Base-by-base conservation (phyloP, 2,888 invertebrate genomes). In the Aphodius granarius region DNA sequence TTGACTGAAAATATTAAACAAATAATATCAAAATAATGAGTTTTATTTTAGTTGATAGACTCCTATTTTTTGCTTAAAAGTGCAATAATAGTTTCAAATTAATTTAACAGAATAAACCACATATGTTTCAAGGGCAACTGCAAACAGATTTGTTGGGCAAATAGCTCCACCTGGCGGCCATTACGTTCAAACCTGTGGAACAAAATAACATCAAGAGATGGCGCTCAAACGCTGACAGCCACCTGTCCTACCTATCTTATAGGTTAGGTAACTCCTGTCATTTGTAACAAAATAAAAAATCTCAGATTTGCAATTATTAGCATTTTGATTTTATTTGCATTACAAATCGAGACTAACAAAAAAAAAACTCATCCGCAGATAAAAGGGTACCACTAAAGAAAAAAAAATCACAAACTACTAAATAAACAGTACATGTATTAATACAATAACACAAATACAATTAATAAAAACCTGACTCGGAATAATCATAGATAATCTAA, bases 1-100 rank as follows among this genome's bases (percentile, higher is more conserved):
- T 68, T 20, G 68, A 68, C 68, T 21, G 22, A 68, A 68, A 68
- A 20, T 68, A 68, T n/a, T 21, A 68, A 68, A 68, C 16, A 65
- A 65, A 65, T 65, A 16, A 65, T 65, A 18, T 18, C 2, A 18
- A 18, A 65, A 65, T 15, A 18, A 18, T 1, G 63, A 13, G 65
- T 65, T 65, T 65, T 65, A 6, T 65, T 65, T 43, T 43, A 43
- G 1, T n/a, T n/a, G n/a, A n/a, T n/a, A n/a, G n/a, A n/a, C n/a
- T n/a, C n/a, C n/a, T n/a, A n/a, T n/a, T n/a, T n/a, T n/a, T n/a
- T n/a, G n/a, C n/a, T n/a, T n/a, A n/a, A n/a, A n/a, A n/a, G n/a
- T n/a, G n/a, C n/a, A n/a, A n/a, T n/a, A n/a, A n/a, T n/a, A n/a
- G n/a, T n/a, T n/a, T n/a, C n/a, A n/a, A n/a, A n/a, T n/a, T n/a